A percentile compares a stretch with the other conserved stretches of the same genome.
These are phyloP conservation scores for Lasiurus borealis DNA, from an alignment of 2,113 vertebrate genomes.

Conservation along the genomic window DNA sequence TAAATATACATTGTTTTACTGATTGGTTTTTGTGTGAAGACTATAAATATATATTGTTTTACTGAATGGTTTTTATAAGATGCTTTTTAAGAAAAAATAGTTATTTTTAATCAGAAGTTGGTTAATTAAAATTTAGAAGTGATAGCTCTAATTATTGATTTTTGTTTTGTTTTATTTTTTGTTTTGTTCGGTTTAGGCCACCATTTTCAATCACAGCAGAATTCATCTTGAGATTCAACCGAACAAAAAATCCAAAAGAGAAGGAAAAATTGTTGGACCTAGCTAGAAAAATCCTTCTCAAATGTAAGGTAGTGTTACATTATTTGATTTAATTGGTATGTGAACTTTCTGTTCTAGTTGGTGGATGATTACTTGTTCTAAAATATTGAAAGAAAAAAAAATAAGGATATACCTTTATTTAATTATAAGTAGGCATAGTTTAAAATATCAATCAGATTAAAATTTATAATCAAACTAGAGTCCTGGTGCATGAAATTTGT, in stretches of 20 bases:
- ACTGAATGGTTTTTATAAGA: background rate
- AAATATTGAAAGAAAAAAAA: background rate
- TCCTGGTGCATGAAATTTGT: no score
- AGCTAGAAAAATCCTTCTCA: slow-evolving; percentile 79
- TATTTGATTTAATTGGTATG: background rate
- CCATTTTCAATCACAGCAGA: slow-evolving; percentile 82
- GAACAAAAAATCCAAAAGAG: slow-evolving; percentile 64
- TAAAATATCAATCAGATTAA: slow-evolving; percentile 52
- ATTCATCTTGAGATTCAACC: slow-evolving; percentile 80
- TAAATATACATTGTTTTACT: background rate
- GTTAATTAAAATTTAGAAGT: slow-evolving; percentile 49
- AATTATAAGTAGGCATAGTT: slow-evolving; percentile 35
- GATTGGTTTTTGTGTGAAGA: background rate
- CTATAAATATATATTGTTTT: background rate
- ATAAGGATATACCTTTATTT: slow-evolving; percentile 37
- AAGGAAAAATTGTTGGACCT: slow-evolving; percentile 71
- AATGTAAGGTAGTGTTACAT: slow-evolving; percentile 74
- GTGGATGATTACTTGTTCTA: background rate
- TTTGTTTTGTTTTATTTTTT: slow-evolving; percentile 2
- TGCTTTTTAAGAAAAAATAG: background rate
- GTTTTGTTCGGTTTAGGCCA: slow-evolving; percentile 63
- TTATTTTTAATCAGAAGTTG: background rate
- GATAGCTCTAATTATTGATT: slow-evolving; percentile 52
- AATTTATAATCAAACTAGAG: slow-evolving; percentile 16
- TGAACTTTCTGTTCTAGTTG: slow-evolving; percentile 46